A percentile compares a stretch with the other conserved stretches of the same genome.
Evolutionary conservation across 2,888 invertebrate species (phyloP).

Genomic region (Cantharis lateralis): DNA sequence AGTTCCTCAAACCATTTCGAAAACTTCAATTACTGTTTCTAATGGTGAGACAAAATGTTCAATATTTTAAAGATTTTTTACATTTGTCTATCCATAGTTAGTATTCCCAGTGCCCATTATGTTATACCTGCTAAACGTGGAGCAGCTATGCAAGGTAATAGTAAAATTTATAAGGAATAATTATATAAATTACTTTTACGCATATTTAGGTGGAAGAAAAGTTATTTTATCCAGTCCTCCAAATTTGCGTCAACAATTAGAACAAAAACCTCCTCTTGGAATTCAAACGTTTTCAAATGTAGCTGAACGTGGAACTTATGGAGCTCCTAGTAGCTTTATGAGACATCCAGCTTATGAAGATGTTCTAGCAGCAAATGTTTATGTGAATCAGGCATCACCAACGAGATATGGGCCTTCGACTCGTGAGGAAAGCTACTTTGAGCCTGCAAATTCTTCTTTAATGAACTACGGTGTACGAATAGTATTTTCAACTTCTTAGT

Average conservation of each 20-base stretch:
- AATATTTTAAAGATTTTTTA: not conserved
- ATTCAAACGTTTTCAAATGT: not conserved
- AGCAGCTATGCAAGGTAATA: constrained; percentile 25
- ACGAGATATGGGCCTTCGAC: not conserved
- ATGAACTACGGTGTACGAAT: not conserved
- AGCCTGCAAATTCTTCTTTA: not conserved
- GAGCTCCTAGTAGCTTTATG: not conserved
- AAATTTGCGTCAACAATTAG: constrained; percentile 25
- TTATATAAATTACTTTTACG: not conserved
- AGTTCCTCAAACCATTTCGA: not conserved
- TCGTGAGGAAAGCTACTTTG: not conserved
- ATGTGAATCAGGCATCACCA: not conserved
- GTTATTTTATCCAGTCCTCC: constrained; percentile 26
- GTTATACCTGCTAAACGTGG: constrained; percentile 21
- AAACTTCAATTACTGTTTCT: not conserved
- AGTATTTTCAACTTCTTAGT: not conserved
- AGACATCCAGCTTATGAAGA: not conserved
- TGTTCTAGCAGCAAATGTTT: not conserved
- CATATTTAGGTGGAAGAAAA: constrained; percentile 5
- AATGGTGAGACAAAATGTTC: not conserved
- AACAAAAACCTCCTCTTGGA: constrained; percentile 19
- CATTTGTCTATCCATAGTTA: not conserved
- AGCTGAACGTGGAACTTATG: not conserved
- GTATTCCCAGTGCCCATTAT: constrained; percentile 17
- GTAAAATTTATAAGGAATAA: not conserved